A percentile compares a stretch with the other conserved stretches of the same genome.
Evolutionary conservation across 2,797 vertebrate species (phyloP).

Genomic region (Neosilurus mollespiculum): DNA sequence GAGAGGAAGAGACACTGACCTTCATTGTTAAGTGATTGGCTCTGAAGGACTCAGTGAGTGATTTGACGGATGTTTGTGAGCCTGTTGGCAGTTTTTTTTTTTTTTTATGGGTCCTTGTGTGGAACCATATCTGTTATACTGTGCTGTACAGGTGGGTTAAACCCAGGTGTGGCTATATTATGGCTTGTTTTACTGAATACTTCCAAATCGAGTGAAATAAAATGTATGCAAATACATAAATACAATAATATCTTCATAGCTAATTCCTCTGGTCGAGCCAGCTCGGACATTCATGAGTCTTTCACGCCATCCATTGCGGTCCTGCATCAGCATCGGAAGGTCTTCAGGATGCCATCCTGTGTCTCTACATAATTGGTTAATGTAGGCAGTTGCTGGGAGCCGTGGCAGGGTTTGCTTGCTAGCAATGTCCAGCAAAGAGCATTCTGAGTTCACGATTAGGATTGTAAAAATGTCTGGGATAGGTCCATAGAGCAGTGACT

Average conservation of each 20-base stretch:
- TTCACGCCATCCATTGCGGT: no score
- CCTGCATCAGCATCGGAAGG: no score
- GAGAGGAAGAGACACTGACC: slow-evolving; percentile 11
- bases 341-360: no score
- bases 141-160: not conserved
- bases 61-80: slow-evolving; percentile 2
- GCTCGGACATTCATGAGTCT: no score
- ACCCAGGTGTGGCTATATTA: not conserved
- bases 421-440: no score
- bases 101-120: not conserved
- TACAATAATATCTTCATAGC: not conserved
- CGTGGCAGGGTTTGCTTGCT: no score
- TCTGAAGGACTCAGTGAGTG: slow-evolving; percentile 6
- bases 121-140: not conserved
- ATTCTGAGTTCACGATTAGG: no score
- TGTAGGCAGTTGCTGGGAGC: no score
- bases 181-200: not conserved
- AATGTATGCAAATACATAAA: not conserved
- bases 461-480: no score
- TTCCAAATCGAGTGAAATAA: not conserved
- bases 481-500: no score
- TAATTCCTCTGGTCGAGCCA: no score
- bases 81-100: not conserved
- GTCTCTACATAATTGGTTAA: no score
- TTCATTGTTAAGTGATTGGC: not conserved